Conservation (phyloP, 53 echinoderm and acorn worm species). For the Crossaster papposus region DNA sequence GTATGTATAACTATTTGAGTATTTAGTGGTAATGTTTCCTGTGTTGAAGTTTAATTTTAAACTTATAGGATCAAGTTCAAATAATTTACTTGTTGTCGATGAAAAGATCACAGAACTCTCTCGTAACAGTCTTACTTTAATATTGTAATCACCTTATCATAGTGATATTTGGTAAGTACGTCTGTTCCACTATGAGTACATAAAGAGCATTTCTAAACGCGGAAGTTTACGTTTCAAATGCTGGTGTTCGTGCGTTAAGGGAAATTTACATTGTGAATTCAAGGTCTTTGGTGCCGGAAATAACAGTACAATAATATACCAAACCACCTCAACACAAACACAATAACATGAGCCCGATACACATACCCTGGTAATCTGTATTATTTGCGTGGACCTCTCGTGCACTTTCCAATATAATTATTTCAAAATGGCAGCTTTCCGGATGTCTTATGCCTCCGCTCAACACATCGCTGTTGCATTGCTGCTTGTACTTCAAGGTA, state of each 20-base stretch:
- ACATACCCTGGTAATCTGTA: neutral
- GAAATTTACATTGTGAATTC: neutral
- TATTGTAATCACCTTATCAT: no score
- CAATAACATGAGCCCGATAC: neutral
- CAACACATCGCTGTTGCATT: neutral
- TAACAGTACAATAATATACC: neutral
- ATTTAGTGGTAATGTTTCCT: no score
- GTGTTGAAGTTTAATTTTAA: no score
- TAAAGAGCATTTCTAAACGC: neutral
- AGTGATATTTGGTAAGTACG: no score
- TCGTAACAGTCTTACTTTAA: no score
- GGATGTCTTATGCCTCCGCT: neutral
- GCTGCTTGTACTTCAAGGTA: neutral
- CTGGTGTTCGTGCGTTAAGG: neutral
- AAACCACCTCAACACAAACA: neutral
- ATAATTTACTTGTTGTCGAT: no score
- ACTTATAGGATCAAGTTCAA: no score
- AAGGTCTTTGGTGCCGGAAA: neutral
- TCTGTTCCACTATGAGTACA: neutral
- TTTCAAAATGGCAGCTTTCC: neutral
- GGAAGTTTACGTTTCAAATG: no score
- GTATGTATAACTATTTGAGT: no score
- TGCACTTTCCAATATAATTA: neutral
- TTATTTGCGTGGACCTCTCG: neutral
- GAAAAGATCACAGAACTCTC: no score